Evolutionary conservation across 2,113 vertebrate species (phyloP).

Genomic region (Acrocephalus kingi): DNA sequence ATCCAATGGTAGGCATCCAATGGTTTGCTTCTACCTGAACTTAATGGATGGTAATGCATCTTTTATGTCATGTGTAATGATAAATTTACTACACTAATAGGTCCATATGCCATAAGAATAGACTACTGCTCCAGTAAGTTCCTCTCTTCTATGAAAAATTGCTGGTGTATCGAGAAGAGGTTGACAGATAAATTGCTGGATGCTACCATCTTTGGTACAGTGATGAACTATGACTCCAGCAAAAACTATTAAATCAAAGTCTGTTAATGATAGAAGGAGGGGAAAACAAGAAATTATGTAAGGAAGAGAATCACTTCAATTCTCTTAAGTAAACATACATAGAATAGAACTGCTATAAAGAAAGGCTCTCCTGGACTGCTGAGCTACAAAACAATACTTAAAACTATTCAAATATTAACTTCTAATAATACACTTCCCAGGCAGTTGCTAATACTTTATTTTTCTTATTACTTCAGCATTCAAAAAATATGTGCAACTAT

Average conservation of each 20-base stretch:
- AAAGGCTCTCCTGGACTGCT: not conserved
- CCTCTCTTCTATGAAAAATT: constrained; percentile 61
- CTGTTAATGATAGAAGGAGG: constrained; percentile 33
- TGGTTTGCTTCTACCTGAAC: constrained; percentile 62
- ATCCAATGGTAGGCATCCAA: constrained; percentile 60
- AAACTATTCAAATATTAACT: not conserved
- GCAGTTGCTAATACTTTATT: not conserved
- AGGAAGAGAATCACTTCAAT: not conserved
- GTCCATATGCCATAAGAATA: constrained; percentile 63
- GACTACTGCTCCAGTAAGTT: constrained; percentile 68
- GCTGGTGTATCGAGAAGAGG: constrained; percentile 38
- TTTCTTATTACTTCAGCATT: not conserved
- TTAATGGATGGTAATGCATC: constrained; percentile 81
- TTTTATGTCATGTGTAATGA: constrained; percentile 69
- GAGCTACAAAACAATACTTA: not conserved
- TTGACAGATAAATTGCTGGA: constrained; percentile 64
- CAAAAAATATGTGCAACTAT: not conserved
- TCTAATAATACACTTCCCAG: not conserved
- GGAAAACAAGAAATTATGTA: constrained; percentile 2
- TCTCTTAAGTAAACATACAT: not conserved
- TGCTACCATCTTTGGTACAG: not conserved
- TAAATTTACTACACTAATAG: constrained; percentile 74
- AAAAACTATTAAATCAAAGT: constrained; percentile 39
- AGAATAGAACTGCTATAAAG: not conserved
- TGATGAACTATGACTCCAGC: constrained; percentile 21